A percentile compares a stretch with the other conserved stretches of the same genome.
Evolutionary conservation across 1,140 invertebrate species (phyloP).

Genomic region (Trinorchestia longiramus): DNA sequence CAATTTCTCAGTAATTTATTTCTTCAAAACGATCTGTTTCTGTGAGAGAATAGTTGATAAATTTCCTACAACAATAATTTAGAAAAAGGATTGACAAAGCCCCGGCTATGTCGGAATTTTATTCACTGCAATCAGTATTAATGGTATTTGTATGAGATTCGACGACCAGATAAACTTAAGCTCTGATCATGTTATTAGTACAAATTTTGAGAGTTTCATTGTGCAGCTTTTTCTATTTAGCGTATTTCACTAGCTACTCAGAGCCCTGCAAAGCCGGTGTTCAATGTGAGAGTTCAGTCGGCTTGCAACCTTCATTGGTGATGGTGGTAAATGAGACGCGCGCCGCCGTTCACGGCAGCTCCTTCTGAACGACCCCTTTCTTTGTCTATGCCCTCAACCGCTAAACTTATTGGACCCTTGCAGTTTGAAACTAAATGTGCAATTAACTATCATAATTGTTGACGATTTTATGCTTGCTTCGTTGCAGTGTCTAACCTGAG

Average conservation of each 20-base stretch:
- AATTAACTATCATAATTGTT: background rate
- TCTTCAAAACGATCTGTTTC: background rate
- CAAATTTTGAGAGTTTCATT: background rate
- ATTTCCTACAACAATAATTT: background rate
- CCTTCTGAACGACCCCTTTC: slow-evolving; percentile 17
- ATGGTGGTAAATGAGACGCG: background rate
- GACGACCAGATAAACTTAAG: background rate
- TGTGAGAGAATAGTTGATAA: background rate
- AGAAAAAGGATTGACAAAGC: background rate
- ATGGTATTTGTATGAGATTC: background rate
- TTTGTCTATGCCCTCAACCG: slow-evolving; percentile 14
- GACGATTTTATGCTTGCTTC: background rate
- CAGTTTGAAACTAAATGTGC: background rate
- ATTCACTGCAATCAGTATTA: background rate
- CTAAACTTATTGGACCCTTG: background rate
- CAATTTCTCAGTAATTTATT: background rate
- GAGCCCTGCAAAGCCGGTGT: slow-evolving; percentile 44
- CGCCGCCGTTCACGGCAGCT: slow-evolving; percentile 25
- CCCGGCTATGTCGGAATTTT: background rate
- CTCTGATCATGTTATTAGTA: background rate
- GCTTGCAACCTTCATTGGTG: slow-evolving; percentile 33
- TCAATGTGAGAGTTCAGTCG: slow-evolving; percentile 43
- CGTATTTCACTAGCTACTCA: background rate
- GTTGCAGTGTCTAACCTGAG: background rate
- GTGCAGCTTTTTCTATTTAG: background rate